A percentile compares a stretch with the other conserved stretches of the same genome.
Evolutionary conservation across 1,140 invertebrate genomes (phyloP).

Genomic region (Antheraea pernyi): DNA sequence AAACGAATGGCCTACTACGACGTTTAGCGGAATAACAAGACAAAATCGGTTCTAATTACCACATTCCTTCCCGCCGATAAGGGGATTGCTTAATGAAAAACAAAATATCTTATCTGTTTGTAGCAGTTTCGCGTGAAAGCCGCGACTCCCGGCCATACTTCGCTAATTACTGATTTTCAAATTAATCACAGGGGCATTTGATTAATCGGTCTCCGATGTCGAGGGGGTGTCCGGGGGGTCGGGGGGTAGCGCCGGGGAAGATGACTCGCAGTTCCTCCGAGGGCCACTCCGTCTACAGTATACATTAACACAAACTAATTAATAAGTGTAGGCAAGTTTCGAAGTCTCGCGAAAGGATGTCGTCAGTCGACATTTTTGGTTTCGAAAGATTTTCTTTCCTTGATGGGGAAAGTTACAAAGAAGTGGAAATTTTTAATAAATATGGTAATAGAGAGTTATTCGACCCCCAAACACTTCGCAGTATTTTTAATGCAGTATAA

Average conservation of each 20-base stretch:
- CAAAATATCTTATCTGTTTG: not conserved
- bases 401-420: not conserved
- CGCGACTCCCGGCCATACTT: conserved; percentile 38
- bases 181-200: conserved; percentile 73
- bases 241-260: conserved; percentile 19
- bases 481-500: too few relatives aligned
- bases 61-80: too few relatives aligned
- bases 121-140: not conserved
- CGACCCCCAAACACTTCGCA: too few relatives aligned
- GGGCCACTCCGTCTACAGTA: conserved; percentile 28
- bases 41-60: too few relatives aligned
- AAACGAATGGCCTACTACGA: too few relatives aligned
- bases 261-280: conserved; percentile 61
- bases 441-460: not conserved
- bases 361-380: not conserved
- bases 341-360: not conserved
- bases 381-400: not conserved
- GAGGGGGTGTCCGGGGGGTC: conserved; percentile 22
- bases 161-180: conserved; percentile 71
- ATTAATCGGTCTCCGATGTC: conserved; percentile 67
- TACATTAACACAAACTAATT: conserved; percentile 42
- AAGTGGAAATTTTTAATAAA: not conserved
- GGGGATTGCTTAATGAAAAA: not conserved
- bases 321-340: conserved; percentile 33
- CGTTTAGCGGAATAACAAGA: too few relatives aligned